Base-by-base conservation (phyloP, 2,888 invertebrate species). In the Lasioglossum pauxillum region DNA sequence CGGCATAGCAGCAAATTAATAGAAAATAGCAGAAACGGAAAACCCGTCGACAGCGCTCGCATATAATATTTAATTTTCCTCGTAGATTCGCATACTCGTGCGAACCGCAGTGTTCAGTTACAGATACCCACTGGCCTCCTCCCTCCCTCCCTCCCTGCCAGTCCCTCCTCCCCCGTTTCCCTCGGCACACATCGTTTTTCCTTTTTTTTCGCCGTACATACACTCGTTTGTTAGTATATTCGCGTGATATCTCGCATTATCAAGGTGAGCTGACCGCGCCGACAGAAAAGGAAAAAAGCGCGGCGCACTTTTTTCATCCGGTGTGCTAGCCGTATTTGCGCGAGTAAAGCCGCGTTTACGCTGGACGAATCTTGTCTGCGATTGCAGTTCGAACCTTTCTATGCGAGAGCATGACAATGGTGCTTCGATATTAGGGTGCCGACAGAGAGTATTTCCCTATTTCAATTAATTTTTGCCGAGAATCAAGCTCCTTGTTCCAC, bases 201-300 rank as follows among this genome's bases (percentile, higher is more conserved):
- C 53, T 60, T 73, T 78, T 80, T 79, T 72, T 74, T 74, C 67
- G 23, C 67, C 64, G 16, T 74, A 67, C 82, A 75, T 83, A 12
- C 81, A 73, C 83, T 77, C 80, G 84, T 82, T 76, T 74, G 87
- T 80, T 83, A 83, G 86, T 78, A 83, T 85, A 88, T 80, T 88
- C 84, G 90, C 90, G 91, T 88, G 91, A 90, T 92, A 91, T 90
- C 92, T 90, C 90, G 90, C 89, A 90, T 91, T 91, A 91, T 91
- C 91, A 92, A 92, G 92, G 92, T 91, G 88, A 92, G 83, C 88
- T 89, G 88, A 91, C 88, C 87, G 86, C 87, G 87, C 79, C 71
- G 87, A 64, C 82, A 74, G 72, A 78, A 77, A 75, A 80, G 75
- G 69, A 80, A 19, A 82, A 81, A 85, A 76, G 79, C 82, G 80